Evolutionary conservation across 2,113 vertebrate genomes (phyloP).

Genomic region (Corapipo altera): DNA sequence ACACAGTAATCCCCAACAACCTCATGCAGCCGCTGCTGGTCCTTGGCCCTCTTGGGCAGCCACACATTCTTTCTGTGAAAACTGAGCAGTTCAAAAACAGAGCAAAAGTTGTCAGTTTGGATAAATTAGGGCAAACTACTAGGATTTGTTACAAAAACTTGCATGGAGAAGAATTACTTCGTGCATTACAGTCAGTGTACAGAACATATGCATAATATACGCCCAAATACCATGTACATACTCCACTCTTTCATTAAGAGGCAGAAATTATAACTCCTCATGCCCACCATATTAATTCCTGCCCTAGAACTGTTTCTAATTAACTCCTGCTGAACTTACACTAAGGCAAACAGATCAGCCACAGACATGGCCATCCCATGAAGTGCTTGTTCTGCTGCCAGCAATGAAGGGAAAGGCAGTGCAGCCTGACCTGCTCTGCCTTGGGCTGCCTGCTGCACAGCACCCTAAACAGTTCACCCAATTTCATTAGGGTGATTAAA

Average conservation of each 20-base stretch:
- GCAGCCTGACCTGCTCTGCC: neutral
- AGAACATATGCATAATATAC: neutral
- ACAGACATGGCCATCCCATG: fast-evolving
- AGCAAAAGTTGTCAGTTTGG: neutral
- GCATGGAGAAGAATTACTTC: neutral
- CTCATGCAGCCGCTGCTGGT: fast-evolving
- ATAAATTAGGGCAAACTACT: neutral
- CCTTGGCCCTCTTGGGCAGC: fast-evolving
- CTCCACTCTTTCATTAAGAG: neutral
- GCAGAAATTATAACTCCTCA: neutral
- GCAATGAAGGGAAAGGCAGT: neutral
- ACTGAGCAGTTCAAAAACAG: neutral
- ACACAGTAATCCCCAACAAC: neutral
- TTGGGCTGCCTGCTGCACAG: neutral
- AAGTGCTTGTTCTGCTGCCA: fast-evolving
- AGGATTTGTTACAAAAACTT: neutral
- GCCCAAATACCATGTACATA: fast-evolving
- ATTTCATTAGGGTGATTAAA: neutral
- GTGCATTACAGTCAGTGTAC: fast-evolving
- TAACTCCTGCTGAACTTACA: neutral
- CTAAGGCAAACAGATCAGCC: fast-evolving
- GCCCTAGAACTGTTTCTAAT: neutral
- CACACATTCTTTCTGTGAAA: neutral
- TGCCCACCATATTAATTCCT: neutral
- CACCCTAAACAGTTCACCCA: fast-evolving